Evolutionary conservation across 1,140 invertebrate genomes (phyloP).

Genomic region (Apis mellifera): Amel_HAv3.1 CM009936.2:4364501-4365000

Average conservation of each 20-base stretch:
- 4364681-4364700: not conserved
- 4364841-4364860: no score
- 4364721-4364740: slow-evolving; percentile 34
- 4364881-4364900: no score
- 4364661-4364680: slow-evolving; percentile 55
- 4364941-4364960: no score
- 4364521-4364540: not conserved
- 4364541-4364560: slow-evolving; percentile 22
- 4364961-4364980: no score
- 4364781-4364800: no score
- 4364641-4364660: slow-evolving; percentile 40
- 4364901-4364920: no score
- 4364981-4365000: no score
- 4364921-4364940: no score
- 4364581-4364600: slow-evolving; percentile 59
- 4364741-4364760: not conserved
- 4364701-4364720: slow-evolving; percentile 19
- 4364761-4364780: no score
- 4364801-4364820: no score
- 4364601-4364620: slow-evolving; percentile 42
- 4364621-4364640: slow-evolving; percentile 59
- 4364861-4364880: no score
- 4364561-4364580: slow-evolving; percentile 47
- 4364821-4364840: no score
- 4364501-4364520: slow-evolving; percentile 68